Conservation (phyloP, 2,888 invertebrate genomes). For the Carpatolechia fugitivella region DNA sequence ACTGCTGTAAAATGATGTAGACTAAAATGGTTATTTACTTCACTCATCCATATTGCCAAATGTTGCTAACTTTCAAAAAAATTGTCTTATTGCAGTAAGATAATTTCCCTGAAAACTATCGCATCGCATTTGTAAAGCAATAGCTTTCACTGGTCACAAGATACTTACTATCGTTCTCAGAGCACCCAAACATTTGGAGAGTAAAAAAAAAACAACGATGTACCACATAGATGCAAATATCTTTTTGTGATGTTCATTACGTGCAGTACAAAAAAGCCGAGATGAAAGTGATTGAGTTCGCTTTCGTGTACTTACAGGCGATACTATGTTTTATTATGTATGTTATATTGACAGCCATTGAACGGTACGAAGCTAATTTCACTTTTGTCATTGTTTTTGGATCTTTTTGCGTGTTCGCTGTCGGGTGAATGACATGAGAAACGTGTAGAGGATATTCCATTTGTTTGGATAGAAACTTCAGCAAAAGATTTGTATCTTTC, state of each 20-base stretch:
- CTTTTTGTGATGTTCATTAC: slow-evolving; percentile 66
- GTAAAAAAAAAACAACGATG: slow-evolving; percentile 63
- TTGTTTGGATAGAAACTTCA: not conserved
- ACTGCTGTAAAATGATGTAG: too few relatives aligned
- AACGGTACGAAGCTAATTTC: slow-evolving; percentile 24
- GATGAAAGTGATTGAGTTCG: slow-evolving; percentile 61
- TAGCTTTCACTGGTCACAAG: slow-evolving; percentile 33
- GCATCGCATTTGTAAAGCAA: slow-evolving; percentile 11
- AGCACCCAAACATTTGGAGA: slow-evolving; percentile 51
- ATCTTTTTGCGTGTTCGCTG: slow-evolving; percentile 17
- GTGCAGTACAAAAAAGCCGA: slow-evolving; percentile 49
- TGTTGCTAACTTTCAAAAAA: too few relatives aligned
- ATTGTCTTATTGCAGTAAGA: too few relatives aligned
- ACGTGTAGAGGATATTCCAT: not conserved
- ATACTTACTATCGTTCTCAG: slow-evolving; percentile 37
- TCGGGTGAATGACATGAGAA: slow-evolving; percentile 11
- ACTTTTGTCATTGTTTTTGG: slow-evolving; percentile 26
- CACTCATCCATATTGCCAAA: too few relatives aligned
- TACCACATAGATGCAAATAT: slow-evolving; percentile 73
- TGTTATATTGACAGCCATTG: slow-evolving; percentile 44
- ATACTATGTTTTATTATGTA: slow-evolving; percentile 25
- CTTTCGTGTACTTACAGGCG: slow-evolving; percentile 20
- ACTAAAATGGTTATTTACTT: too few relatives aligned
- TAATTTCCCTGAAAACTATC: not conserved
- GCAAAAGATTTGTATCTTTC: not conserved